Conservation (phyloP, 2,797 vertebrate species). For the Dendrocincla fuliginosa region DNA sequence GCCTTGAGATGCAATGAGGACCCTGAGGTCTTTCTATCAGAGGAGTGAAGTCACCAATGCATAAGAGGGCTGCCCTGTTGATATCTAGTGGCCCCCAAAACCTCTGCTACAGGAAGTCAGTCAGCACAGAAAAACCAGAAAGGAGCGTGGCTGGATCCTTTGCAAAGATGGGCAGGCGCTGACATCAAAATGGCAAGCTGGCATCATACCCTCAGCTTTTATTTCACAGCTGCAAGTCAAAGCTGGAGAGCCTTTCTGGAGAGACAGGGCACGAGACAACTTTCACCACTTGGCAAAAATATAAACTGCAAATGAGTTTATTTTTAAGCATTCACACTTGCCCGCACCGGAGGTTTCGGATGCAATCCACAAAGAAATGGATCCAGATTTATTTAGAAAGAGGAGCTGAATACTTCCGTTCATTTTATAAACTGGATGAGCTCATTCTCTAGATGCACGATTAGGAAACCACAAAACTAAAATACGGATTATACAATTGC, state of each 20-base stretch:
- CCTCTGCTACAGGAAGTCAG: neutral
- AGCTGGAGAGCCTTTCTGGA: conserved; percentile 3
- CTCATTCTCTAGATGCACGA: conserved; percentile 35
- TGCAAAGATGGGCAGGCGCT: neutral
- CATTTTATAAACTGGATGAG: conserved; percentile 6
- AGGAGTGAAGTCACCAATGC: neutral
- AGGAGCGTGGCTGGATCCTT: neutral
- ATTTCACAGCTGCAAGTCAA: conserved; percentile 1
- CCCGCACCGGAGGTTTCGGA: neutral
- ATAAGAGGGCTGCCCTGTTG: neutral
- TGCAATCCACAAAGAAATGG: neutral
- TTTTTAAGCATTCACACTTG: conserved; percentile 35
- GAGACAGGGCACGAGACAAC: neutral
- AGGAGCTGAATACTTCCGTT: conserved; percentile 5
- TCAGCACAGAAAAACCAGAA: neutral
- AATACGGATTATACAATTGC: conserved; percentile 44
- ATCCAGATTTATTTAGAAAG: conserved; percentile 33
- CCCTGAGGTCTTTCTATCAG: neutral
- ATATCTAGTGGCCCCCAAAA: neutral
- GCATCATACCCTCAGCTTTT: neutral
- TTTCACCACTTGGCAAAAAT: conserved; percentile 20
- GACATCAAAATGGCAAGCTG: conserved; percentile 5
- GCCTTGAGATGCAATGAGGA: neutral
- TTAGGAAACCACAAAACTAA: conserved; percentile 55
- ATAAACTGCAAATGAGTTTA: neutral